Base-by-base conservation (phyloP, 1,140 invertebrate species). In the Neodiprion fabricii region DNA sequence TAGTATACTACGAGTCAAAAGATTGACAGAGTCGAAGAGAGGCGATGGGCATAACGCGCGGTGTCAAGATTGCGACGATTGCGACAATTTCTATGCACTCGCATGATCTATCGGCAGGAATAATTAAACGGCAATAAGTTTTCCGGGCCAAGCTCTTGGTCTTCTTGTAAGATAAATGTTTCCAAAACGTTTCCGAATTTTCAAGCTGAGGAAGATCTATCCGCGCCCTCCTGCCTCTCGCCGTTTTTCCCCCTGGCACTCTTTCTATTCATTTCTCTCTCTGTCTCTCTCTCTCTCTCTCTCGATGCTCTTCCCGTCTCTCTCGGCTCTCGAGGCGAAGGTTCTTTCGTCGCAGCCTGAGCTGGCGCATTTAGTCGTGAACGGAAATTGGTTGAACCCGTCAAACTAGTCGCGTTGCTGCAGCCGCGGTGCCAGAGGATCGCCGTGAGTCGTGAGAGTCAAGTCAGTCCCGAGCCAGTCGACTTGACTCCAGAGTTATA, bases 341-440 rank as follows among this genome's bases (percentile, higher is more conserved):
- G 21, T 47, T 69, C 67, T 69, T 9, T 69, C 21, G 40, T 47
- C 21, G 11, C 11, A 17, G n/a, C 11, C 53, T 40, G 28, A 40
- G 28, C 28, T 17, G 67, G 17, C 67, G 67, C 67, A 21, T 21
- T 78, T 71, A 70, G 77, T 81, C 78, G 82, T 84, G 82, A 81
- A 80, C 82, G 82, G 82, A 84, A 83, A 83, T 83, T 79, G 78
- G 79, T 79, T 81, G 79, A 84, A 83, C 81, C 80, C 78, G 79
- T 79, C 79, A 73, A 78, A 80, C 82, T 81, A 82, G 82, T 83
- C 77, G 79, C 72, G 74, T 80, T 76, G 75, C 74, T 74, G 77
- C 75, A 75, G 78, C 74, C 74, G 77, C 75, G 75, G 78, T 72
- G 75, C 77, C 72, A 61, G 74, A 76, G 76, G 77, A 78, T 74